Conservation (phyloP, 1,140 invertebrate species). For the Reticulitermes speratus region DNA sequence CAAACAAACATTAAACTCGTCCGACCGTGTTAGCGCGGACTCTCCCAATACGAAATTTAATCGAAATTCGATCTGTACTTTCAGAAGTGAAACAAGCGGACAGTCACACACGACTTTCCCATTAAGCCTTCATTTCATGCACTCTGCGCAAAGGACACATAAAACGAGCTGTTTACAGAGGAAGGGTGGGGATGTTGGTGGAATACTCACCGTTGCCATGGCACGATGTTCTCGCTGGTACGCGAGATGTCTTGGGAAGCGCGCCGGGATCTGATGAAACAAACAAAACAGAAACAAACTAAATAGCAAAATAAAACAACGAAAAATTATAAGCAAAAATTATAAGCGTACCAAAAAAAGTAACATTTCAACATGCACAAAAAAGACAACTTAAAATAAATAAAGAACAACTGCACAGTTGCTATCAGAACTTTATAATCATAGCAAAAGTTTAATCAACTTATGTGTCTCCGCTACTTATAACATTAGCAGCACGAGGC, state of each 20-base stretch:
- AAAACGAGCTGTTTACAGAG: too few relatives aligned
- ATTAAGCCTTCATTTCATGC: too few relatives aligned
- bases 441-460: background rate
- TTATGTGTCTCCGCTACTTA: background rate
- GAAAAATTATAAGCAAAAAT: conserved; percentile 28
- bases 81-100: too few relatives aligned
- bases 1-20: too few relatives aligned
- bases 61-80: too few relatives aligned
- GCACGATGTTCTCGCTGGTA: conserved; percentile 60
- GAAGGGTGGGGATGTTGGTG: background rate
- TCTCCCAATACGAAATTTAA: too few relatives aligned
- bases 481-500: background rate
- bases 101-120: too few relatives aligned
- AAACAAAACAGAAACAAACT: conserved; percentile 43
- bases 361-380: background rate
- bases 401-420: background rate
- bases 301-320: conserved; percentile 25
- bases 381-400: background rate
- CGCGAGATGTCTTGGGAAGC: conserved; percentile 74
- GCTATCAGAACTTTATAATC: background rate
- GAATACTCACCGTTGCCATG: conserved; percentile 44
- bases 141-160: too few relatives aligned
- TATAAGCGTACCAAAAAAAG: conserved; percentile 43
- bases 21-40: too few relatives aligned
- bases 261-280: conserved; percentile 64